Percentiles rank a stretch among this genome's conserved stretches.
Conservation (phyloP, 2,888 invertebrate genomes). For the Hemicrepidius hirtus region DNA sequence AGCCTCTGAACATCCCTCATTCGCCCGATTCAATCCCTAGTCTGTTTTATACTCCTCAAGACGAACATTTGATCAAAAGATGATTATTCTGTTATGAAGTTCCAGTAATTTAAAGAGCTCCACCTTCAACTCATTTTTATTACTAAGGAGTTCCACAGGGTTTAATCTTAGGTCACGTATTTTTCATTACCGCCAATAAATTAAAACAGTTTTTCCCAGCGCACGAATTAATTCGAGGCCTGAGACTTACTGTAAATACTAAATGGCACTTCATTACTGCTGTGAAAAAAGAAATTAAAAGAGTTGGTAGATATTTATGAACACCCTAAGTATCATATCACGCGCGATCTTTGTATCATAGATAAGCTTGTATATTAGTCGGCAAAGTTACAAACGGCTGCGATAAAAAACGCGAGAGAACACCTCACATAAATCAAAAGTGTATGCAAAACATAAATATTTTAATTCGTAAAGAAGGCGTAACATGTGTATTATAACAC, state of each 20-base stretch:
- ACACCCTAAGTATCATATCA: conserved; percentile 25
- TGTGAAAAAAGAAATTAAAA: neutral
- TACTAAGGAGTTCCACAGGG: too few species aligned
- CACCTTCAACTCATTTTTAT: too few species aligned
- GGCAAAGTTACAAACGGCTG: conserved; percentile 40
- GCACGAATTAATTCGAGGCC: neutral
- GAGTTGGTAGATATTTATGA: conserved; percentile 23
- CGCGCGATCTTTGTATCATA: conserved; percentile 39
- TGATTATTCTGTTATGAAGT: too few species aligned
- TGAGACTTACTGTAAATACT: neutral
- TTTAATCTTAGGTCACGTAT: too few species aligned
- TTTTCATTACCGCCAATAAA: too few species aligned
- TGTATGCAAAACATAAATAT: conserved; percentile 69
- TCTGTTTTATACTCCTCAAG: too few species aligned
- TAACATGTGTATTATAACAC: conserved; percentile 67
- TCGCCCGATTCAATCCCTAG: too few species aligned
- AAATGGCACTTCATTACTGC: conserved; percentile 13
- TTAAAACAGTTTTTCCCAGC: neutral
- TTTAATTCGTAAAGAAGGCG: conserved; percentile 69
- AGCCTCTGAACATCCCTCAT: too few species aligned
- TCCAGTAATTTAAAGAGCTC: too few species aligned
- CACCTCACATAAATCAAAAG: conserved; percentile 58
- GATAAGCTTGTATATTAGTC: conserved; percentile 42
- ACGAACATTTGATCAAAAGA: too few species aligned
- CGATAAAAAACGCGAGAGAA: conserved; percentile 27